phyloP scores from a whole-genome alignment of 1,140 invertebrate species.

The Akabosia matsudoensis region DNA sequence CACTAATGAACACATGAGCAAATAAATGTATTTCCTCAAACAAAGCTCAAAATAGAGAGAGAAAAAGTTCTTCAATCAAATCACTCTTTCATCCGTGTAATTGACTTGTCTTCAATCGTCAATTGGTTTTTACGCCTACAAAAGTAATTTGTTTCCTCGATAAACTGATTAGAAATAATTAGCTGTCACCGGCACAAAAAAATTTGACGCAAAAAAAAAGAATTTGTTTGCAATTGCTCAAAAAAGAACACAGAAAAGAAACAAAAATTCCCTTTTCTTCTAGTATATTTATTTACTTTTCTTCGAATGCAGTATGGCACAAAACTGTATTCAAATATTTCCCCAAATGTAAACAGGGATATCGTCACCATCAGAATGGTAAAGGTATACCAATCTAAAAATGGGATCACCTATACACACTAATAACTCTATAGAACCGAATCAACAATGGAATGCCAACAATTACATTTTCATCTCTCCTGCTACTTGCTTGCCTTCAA shows the following conservation, averaged over 20 bases:
- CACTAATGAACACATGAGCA: too few relatives aligned
- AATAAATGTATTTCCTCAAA: background rate
- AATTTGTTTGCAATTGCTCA: background rate
- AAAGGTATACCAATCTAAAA: too few relatives aligned
- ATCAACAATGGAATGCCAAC: constrained; percentile 1
- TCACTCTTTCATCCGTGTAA: background rate
- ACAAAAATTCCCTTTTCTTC: background rate
- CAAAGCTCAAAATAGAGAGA: background rate
- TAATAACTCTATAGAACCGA: background rate
- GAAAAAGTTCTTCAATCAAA: background rate
- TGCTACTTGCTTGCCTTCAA: background rate
- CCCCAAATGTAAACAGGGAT: background rate
- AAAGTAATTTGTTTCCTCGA: background rate
- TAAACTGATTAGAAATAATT: background rate
- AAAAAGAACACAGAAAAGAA: background rate
- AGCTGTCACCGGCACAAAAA: background rate
- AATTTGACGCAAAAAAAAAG: too few relatives aligned
- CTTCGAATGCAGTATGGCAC: background rate
- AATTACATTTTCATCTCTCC: constrained; percentile 2
- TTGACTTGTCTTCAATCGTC: background rate
- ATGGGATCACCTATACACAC: background rate
- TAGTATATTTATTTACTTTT: too few relatives aligned
- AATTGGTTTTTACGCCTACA: background rate
- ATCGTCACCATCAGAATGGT: background rate
- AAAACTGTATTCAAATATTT: background rate